Evolutionary conservation across 2,113 vertebrate species (phyloP), one percentile per base, ranked within the genome.

Genomic region (Rhea pennata): DNA sequence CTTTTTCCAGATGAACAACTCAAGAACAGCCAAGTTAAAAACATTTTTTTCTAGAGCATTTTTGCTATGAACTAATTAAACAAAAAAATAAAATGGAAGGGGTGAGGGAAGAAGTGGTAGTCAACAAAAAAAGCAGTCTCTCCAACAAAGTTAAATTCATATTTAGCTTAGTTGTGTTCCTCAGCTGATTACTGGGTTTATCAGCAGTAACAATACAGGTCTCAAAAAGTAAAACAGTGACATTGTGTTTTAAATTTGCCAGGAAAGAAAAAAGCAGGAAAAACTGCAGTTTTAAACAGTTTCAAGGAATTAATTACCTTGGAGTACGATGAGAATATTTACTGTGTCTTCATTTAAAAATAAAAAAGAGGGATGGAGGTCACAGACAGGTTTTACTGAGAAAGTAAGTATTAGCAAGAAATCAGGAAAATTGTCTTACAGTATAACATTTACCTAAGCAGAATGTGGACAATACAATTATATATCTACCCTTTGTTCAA

Each of bases 261-360:
- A 33, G 50, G 36, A 65, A 91, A 54, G 77, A 12, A 61, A 61
- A 56, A 67, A 61, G 27, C 11, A 72, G 50, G 92, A 42, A 96
- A 91, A 44, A 71, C 50, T 88, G 74, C 73, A 92, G 88, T 87
- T 64, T 77, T 94, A 80, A 94, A 91, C 42, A 93, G 51, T 78
- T 87, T 54, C 27, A 51, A 87, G 77, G 33, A 87, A 84, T 54
- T 70, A 87, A 84, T 54, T 70, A 22, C 29, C 33, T 27, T 40
- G 36, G 39, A 82, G 58, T 46, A 53, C 27, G 12, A 83, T 33
- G 36, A 31, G 7, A 67, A 31, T 23, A 6, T 69, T 86, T 65
- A 65, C 20, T 46, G 31, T 26, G 24, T 40, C 69, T 65, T 77
- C n/a, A 59, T 58, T 59, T 58, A 39, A 62, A 84, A 66, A 31